Conservation (phyloP, 2,888 invertebrate genomes). For the Mythimna vitellina region DNA sequence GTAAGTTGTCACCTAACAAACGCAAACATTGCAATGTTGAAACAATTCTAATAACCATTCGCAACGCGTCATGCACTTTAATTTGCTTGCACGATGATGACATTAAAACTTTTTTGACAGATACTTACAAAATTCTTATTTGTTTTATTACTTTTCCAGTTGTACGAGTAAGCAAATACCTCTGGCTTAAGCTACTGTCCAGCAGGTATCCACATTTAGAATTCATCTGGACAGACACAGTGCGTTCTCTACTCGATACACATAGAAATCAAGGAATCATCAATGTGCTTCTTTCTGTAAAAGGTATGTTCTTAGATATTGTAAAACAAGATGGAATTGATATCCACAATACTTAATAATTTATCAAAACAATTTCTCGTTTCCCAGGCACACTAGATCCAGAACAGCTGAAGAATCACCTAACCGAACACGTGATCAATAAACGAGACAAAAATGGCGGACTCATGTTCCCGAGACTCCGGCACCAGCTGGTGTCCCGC, state of each 20-base stretch:
- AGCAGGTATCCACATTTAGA: constrained; percentile 91
- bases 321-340: no score
- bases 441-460: constrained; percentile 90
- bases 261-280: constrained; percentile 94
- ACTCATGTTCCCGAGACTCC: constrained; percentile 92
- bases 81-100: neutral
- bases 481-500: constrained; percentile 92
- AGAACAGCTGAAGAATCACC: constrained; percentile 87
- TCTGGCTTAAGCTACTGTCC: constrained; percentile 90
- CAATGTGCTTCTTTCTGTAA: constrained; percentile 92
- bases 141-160: constrained; percentile 79
- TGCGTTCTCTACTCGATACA: constrained; percentile 93
- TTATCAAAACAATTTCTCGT: neutral
- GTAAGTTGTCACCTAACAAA: neutral
- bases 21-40: neutral
- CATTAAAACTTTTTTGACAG: neutral
- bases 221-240: constrained; percentile 91
- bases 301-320: constrained; percentile 80
- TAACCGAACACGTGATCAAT: constrained; percentile 87
- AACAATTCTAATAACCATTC: neutral
- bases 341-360: neutral
- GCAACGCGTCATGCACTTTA: neutral
- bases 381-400: constrained; percentile 85
- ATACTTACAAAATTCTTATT: neutral
- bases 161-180: constrained; percentile 88